Base-by-base conservation (phyloP, 2,888 invertebrate species). In the Pherbina coryleti region DNA sequence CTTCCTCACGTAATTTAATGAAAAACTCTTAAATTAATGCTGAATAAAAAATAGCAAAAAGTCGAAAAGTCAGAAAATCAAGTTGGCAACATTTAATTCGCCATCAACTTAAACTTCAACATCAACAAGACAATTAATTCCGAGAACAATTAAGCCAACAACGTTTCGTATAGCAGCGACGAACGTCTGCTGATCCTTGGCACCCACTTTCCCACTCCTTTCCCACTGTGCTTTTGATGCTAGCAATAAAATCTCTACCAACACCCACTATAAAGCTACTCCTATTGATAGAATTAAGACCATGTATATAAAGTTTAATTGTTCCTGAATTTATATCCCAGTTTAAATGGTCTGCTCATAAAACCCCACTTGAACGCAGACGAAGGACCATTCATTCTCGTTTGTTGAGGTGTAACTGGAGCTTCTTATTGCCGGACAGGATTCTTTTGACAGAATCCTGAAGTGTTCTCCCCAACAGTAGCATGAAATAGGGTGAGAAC, bases 251-350 rank as follows among this genome's bases (percentile, higher is more conserved):
- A 37, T 5, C 7, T 28, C 28, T 60, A 5, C 8, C 49, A 19
- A 25, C 17, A 14, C 53, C 51, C 8, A 19, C 57, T 34, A n/a
- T n/a, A 34, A 34, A 51, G 31, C n/a, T 37, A 14, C 14, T 53
- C 25, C 28, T 44, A 44, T 60, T 60, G 70, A 62, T 62, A 25
- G 70, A 76, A 70, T 76, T 70, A 76, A 76, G 60, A 70, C 70
- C 60, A 49, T 51, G 60, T 60, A 76, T 60, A 76, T 76, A 31
- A 62, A 76, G 70, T 70, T 60, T 70, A 76, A 76, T 76, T 70
- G 70, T 60, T 76, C 76, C 28, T 17, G 57, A 37, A 69, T 75
- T 69, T 67, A 69, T 75, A 25, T 67, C 25, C 44, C 75, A 55
- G 44, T 69, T 57, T 53, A 53, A 25, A 34, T 53, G 19, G 7